Percentiles rank a stretch among this genome's conserved stretches.
Evolutionary conservation across 2,113 vertebrate genomes (phyloP).

Genomic region (Corydoras sp.): DNA sequence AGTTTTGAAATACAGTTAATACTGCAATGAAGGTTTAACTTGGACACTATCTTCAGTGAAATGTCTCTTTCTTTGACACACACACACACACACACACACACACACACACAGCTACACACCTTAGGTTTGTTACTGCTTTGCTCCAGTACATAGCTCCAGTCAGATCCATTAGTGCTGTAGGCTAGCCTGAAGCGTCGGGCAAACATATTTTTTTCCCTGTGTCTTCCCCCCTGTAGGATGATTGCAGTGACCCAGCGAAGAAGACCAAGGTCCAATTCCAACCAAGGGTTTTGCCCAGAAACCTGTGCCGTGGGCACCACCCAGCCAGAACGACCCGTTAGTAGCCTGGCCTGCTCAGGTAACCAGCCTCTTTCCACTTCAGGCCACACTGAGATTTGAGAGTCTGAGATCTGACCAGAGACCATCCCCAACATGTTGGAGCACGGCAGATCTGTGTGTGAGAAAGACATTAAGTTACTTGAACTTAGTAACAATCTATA

Average conservation of each 20-base stretch:
- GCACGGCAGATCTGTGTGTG: slow-evolving; percentile 77
- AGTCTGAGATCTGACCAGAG: slow-evolving; percentile 87
- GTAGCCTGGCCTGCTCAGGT: slow-evolving; percentile 82
- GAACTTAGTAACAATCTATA: too few species aligned
- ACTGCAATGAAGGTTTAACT: too few species aligned
- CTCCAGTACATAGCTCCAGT: slow-evolving; percentile 82
- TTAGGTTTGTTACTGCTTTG: slow-evolving; percentile 77
- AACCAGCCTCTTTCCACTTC: slow-evolving; percentile 85
- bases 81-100: too few species aligned
- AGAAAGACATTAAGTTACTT: neutral
- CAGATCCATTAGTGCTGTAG: slow-evolving; percentile 81
- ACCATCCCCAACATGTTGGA: slow-evolving; percentile 96
- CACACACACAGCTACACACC: slow-evolving; percentile 55
- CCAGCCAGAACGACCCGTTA: slow-evolving; percentile 90
- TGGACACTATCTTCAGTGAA: too few species aligned
- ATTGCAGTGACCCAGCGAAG: slow-evolving; percentile 80
- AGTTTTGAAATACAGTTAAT: too few species aligned
- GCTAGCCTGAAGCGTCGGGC: slow-evolving; percentile 87
- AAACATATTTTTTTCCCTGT: slow-evolving; percentile 85
- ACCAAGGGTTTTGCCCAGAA: slow-evolving; percentile 77
- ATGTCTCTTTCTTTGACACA: too few species aligned
- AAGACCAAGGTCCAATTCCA: slow-evolving; percentile 84
- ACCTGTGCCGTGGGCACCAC: slow-evolving; percentile 59
- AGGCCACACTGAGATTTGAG: slow-evolving; percentile 88
- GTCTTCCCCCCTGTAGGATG: slow-evolving; percentile 87